Evolutionary conservation across 2,113 vertebrate species (phyloP).

Genomic region (Silurus asotus): DNA sequence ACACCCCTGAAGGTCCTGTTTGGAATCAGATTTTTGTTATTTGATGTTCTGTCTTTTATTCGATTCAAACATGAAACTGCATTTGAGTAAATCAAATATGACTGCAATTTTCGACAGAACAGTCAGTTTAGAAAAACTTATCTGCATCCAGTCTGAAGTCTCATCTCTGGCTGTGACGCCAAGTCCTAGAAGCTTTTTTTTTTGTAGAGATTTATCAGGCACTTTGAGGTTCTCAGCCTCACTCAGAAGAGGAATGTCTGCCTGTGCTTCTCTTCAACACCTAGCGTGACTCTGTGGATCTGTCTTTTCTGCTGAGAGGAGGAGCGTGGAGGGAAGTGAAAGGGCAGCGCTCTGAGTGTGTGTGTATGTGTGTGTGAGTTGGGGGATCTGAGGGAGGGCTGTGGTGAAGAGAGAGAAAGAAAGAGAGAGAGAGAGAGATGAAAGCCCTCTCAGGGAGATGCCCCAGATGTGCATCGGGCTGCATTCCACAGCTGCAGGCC

Average conservation of each 20-base stretch:
- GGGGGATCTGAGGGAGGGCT: slow-evolving; percentile 47
- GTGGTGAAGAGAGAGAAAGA: neutral
- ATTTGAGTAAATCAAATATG: neutral
- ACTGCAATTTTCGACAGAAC: neutral
- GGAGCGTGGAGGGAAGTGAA: slow-evolving; percentile 44
- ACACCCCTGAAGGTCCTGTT: neutral
- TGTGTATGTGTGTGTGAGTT: slow-evolving; percentile 30
- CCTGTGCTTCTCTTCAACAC: slow-evolving; percentile 52
- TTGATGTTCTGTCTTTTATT: neutral
- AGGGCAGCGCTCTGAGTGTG: slow-evolving; percentile 23
- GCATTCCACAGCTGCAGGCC: slow-evolving; percentile 61
- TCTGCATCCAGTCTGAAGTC: slow-evolving; percentile 27
- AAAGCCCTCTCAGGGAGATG: slow-evolving; percentile 53
- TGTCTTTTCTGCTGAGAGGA: slow-evolving; percentile 39
- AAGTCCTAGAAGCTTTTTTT: slow-evolving; percentile 8
- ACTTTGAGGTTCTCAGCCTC: slow-evolving; percentile 37
- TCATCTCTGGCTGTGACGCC: slow-evolving; percentile 1
- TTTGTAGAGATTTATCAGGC: slow-evolving; percentile 40
- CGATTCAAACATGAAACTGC: neutral
- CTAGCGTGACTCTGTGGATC: slow-evolving; percentile 36
- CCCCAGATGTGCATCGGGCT: slow-evolving; percentile 55
- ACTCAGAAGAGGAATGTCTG: slow-evolving; percentile 50
- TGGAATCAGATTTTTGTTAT: neutral
- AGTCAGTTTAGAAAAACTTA: too few species aligned
- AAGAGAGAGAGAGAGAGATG: slow-evolving; percentile 43